Base-by-base conservation (phyloP, 1,140 invertebrate species). In the Andricus grossulariae region DNA sequence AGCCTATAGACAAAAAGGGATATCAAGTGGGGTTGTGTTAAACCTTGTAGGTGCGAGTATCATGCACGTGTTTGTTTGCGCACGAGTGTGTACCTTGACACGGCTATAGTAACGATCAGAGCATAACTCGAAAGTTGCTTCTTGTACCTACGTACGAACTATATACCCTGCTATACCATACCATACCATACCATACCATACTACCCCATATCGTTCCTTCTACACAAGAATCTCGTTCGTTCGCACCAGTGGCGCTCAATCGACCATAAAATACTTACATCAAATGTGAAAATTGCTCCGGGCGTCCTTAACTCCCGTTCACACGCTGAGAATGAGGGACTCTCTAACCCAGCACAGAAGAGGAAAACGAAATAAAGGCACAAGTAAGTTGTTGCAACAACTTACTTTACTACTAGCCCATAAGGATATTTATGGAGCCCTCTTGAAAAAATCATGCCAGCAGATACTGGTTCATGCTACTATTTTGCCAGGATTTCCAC, bases 191-290 rank as follows among this genome's bases (percentile, higher is more conserved):
- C 60, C 60, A 66, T 55, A 66, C 60, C 77, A 71, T 74, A 80
- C 78, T 75, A 76, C 77, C 76, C 80, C 74, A 71, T 80, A 82
- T 78, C 76, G 78, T 82, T 73, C 55, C 75, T 76, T 77, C 76
- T 70, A 70, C 77, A 76, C 51, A 80, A 81, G 83, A 88, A 88
- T 88, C 83, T 88, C 82, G 79, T 81, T 84, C 82, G 78, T 75
- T 81, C 66, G 74, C 73, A 50, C 71, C 85, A 85, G 83, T 16
- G 84, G 83, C 83, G 82, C 87, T 87, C 85, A 80, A 78, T 76
- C 75, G 73, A 78, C 50, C 60, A 54, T 75, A 72, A 72, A 72
- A 51, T 52, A 72, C 49, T 72, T 55, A 52, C 45, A 32, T 50
- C 73, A 74, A 74, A 39, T n/a, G 73, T 45, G 51, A 49, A 45